A percentile compares a stretch with the other conserved stretches of the same genome.
These are phyloP conservation scores for Urosaurus nigricauda DNA, from an alignment of 2,797 vertebrate genomes.

Conservation along the genomic window DNA sequence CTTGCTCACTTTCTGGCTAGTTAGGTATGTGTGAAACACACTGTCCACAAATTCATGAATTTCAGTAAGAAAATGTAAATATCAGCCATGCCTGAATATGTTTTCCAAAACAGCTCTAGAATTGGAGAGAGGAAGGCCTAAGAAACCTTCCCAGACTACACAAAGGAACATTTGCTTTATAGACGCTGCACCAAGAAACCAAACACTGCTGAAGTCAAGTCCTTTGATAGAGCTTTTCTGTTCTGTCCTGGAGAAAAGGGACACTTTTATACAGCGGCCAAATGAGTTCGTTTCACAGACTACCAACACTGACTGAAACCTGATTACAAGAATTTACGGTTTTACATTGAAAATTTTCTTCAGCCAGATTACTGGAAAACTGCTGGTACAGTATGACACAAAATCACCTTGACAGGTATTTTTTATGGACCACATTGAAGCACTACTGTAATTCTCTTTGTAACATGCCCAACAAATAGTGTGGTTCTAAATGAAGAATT, in stretches of 20 bases:
- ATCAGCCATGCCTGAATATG: not conserved
- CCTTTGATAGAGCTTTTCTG: constrained; percentile 6
- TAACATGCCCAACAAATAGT: not conserved
- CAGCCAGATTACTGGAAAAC: not conserved
- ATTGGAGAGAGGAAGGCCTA: not conserved
- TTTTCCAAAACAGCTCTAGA: not conserved
- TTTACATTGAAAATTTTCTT: not conserved
- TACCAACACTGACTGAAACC: not conserved
- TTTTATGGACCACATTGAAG: constrained; percentile 36
- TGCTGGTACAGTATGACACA: not conserved
- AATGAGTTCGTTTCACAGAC: not conserved
- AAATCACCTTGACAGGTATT: not conserved
- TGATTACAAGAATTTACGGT: not conserved
- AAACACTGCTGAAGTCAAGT: not conserved
- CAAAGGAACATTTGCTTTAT: not conserved
- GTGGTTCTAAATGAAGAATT: constrained; percentile 29
- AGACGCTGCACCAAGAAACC: not conserved
- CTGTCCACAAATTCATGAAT: not conserved
- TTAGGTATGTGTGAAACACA: constrained; percentile 46
- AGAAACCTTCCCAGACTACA: not conserved
- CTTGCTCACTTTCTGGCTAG: constrained; percentile 85
- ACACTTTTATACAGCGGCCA: not conserved
- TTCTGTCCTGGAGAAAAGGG: not conserved
- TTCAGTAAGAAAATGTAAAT: constrained; percentile 3
- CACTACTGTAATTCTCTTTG: constrained; percentile 12